A percentile compares a stretch with the other conserved stretches of the same genome.
phyloP scores from a whole-genome alignment of 2,888 invertebrate species.

The Cheilosia scutellata region DNA sequence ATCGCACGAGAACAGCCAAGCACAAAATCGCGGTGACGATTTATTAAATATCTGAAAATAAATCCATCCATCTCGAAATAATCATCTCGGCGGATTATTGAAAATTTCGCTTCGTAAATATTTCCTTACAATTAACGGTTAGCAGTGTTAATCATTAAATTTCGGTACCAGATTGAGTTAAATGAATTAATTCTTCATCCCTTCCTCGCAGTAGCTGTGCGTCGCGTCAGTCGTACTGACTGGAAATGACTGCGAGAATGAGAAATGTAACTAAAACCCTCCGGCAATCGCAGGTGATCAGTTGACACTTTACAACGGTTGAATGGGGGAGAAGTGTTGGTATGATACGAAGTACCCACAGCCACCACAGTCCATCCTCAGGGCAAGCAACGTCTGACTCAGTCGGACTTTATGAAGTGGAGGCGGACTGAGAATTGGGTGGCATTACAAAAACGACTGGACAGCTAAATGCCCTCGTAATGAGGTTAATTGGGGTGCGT shows the following conservation, averaged over 20 bases:
- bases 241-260: neutral
- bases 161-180: conserved; percentile 45
- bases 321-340: neutral
- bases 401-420: neutral
- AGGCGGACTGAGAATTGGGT: conserved; percentile 6
- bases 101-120: conserved; percentile 18
- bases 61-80: conserved; percentile 5
- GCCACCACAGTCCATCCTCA: neutral
- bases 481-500: conserved; percentile 63
- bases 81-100: neutral
- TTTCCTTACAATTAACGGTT: conserved; percentile 54
- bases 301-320: conserved; percentile 52
- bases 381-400: neutral
- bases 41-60: neutral
- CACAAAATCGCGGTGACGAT: no score
- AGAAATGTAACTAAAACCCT: conserved; percentile 26
- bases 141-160: conserved; percentile 50
- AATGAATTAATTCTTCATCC: conserved; percentile 30
- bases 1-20: no score
- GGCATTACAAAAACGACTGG: conserved; percentile 31
- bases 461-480: conserved; percentile 58
- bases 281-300: conserved; percentile 55
- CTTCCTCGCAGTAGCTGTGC: neutral
- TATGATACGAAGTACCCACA: conserved; percentile 4
- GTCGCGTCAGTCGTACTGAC: neutral